Evolutionary conservation across 2,888 invertebrate genomes (phyloP), one percentile per base, ranked within the genome.

Genomic region (Drosophila eohydei): DNA sequence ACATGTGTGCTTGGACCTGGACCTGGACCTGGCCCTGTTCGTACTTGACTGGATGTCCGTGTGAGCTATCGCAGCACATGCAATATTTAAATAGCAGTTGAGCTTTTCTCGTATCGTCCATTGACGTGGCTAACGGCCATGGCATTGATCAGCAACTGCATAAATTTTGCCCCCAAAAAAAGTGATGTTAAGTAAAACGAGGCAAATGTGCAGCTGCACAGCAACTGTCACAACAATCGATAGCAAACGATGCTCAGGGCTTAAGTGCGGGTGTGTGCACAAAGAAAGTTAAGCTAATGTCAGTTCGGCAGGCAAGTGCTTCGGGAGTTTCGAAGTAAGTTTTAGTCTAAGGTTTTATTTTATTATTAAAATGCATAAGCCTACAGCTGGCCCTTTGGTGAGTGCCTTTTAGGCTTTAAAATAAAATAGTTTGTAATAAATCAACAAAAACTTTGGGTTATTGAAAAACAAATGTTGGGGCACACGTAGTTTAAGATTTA

Each of bases 91-190:
- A 84, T 84, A 77, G 83, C 75, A 75, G 63, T 72, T 71, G 41
- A 69, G 63, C 54, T 44, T 6, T 21, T 40, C 36, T 30, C 61
- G 12, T 64, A 57, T 61, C 65, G 63, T 71, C 30, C 80, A 83
- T 71, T 90, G 83, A 88, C 87, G 80, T 85, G 86, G 80, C 89
- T 80, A 71, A 67, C 80, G 83, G 87, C 89, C 90, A 68, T 88
- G 83, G 83, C 90, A 88, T 90, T 84, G 83, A 88, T 84, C 90
- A 51, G 67, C 62, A 55, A 70, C 65, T 63, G 80, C 76, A 80
- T 58, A 77, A 71, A 77, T 74, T 79, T 41, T 30, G 4, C 12
- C 2, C 26, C 16, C 26, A 28, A 46, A 46, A 8, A 9, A 66
- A 61, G 57, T 57, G 52, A 48, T 62, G 71, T 52, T 61, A 57